Percentiles rank a stretch among this genome's conserved stretches.
These are phyloP conservation scores for Pangasianodon hypophthalmus DNA, from an alignment of 2,113 vertebrate genomes.

Conservation along the genomic window DNA sequence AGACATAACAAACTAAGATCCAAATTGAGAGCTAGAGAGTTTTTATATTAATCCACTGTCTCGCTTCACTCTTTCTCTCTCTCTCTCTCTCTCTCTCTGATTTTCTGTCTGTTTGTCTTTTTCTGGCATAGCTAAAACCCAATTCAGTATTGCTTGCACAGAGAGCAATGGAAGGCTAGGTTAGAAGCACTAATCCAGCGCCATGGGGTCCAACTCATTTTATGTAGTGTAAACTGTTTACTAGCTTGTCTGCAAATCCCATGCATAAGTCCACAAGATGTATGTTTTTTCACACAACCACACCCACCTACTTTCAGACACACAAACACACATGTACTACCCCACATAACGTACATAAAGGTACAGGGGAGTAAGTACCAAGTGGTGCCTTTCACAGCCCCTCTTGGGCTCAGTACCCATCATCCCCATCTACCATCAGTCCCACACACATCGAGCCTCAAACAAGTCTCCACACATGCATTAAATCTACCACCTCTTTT, in stretches of 20 bases:
- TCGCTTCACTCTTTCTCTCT: background rate
- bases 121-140: slow-evolving; percentile 14
- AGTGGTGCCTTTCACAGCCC: slow-evolving; percentile 23
- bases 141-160: slow-evolving; percentile 45
- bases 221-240: slow-evolving; percentile 43
- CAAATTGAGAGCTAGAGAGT: background rate
- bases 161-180: slow-evolving; percentile 5
- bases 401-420: background rate
- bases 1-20: slow-evolving; percentile 33
- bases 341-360: background rate
- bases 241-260: slow-evolving; percentile 29
- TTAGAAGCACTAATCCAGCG: background rate
- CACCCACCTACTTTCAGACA: slow-evolving; percentile 13
- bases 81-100: background rate
- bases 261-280: slow-evolving; percentile 10
- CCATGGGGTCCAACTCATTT: slow-evolving; percentile 20
- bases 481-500: slow-evolving; percentile 18
- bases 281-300: background rate
- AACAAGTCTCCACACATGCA: background rate
- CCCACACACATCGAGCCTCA: background rate
- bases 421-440: background rate
- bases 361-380: background rate
- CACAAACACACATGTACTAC: background rate
- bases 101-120: background rate
- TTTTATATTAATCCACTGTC: background rate